Percentiles rank a stretch among this genome's conserved stretches.
Evolutionary conservation across 2,113 vertebrate genomes (phyloP).

Genomic region (Sander lucioperca): DNA sequence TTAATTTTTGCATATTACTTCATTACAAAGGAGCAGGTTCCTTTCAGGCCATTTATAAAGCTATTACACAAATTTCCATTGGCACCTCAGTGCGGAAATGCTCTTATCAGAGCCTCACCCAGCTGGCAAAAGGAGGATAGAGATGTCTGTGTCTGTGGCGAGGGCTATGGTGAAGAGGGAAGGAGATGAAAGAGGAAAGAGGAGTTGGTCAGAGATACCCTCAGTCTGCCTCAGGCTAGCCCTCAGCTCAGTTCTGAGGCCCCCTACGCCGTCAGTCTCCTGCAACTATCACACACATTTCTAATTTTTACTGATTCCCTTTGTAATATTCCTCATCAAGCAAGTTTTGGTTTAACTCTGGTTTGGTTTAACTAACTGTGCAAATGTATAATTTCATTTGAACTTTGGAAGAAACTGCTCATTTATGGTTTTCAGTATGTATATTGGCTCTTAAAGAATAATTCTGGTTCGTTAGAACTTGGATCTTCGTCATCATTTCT

Average conservation of each 20-base stretch:
- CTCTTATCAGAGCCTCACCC: constrained; percentile 48
- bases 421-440: not conserved
- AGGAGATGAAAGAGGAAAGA: constrained; percentile 64
- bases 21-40: constrained; percentile 24
- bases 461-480: not conserved
- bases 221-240: constrained; percentile 58
- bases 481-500: not conserved
- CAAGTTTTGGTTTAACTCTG: constrained; percentile 19
- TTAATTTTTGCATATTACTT: constrained; percentile 30
- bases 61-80: constrained; percentile 45
- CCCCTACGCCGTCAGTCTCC: constrained; percentile 29
- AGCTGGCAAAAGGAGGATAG: constrained; percentile 38
- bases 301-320: constrained; percentile 33
- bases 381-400: constrained; percentile 1
- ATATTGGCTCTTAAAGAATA: not conserved
- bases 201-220: constrained; percentile 57
- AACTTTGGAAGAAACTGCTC: not conserved
- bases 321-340: constrained; percentile 18
- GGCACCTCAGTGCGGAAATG: constrained; percentile 37
- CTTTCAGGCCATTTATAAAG: constrained; percentile 64
- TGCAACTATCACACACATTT: constrained; percentile 46
- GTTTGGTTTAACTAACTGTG: too few relatives aligned
- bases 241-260: constrained; percentile 50
- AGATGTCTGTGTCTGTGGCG: constrained; percentile 49
- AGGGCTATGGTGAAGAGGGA: constrained; percentile 24